Conservation (phyloP, 92 coral and sea anemone species). For the Muricea muricata region DNA sequence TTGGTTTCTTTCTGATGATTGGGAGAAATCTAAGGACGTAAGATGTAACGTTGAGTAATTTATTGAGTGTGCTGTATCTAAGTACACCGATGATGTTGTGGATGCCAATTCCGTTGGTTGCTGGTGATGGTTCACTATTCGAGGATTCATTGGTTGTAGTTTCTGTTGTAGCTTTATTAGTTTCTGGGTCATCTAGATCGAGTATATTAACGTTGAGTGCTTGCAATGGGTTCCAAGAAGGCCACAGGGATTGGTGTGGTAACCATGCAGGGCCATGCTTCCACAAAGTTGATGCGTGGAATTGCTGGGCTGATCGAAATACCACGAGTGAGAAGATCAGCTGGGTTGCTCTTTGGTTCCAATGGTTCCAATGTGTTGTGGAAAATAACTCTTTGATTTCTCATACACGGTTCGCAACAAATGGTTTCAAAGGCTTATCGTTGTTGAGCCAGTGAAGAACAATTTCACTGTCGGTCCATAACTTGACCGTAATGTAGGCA, state of each 20-base stretch:
- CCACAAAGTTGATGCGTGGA: conserved; percentile 34
- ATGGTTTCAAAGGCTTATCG: conserved; percentile 31
- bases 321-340: conserved; percentile 56
- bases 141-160: background rate
- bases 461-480: conserved; percentile 55
- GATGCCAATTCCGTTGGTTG: too few relatives aligned
- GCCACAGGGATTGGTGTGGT: conserved; percentile 41
- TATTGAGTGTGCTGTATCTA: too few relatives aligned
- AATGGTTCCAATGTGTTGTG: conserved; percentile 38
- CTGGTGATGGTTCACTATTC: background rate
- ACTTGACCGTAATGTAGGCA: conserved; percentile 11
- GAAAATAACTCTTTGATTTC: conserved; percentile 41
- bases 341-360: conserved; percentile 57
- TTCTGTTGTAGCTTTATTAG: too few relatives aligned
- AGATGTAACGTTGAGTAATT: too few relatives aligned
- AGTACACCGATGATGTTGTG: too few relatives aligned
- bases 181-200: background rate
- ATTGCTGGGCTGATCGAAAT: conserved; percentile 39
- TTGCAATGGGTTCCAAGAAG: conserved; percentile 24
- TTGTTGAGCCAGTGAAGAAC: conserved; percentile 49
- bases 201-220: conserved; percentile 1
- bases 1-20: too few relatives aligned
- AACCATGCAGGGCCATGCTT: conserved; percentile 61
- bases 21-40: too few relatives aligned
- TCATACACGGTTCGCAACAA: conserved; percentile 34